A percentile compares a stretch with the other conserved stretches of the same genome.
These are phyloP conservation scores for Catagonus wagneri DNA, from an alignment of 2,113 vertebrate genomes.

Conservation along the genomic window DNA sequence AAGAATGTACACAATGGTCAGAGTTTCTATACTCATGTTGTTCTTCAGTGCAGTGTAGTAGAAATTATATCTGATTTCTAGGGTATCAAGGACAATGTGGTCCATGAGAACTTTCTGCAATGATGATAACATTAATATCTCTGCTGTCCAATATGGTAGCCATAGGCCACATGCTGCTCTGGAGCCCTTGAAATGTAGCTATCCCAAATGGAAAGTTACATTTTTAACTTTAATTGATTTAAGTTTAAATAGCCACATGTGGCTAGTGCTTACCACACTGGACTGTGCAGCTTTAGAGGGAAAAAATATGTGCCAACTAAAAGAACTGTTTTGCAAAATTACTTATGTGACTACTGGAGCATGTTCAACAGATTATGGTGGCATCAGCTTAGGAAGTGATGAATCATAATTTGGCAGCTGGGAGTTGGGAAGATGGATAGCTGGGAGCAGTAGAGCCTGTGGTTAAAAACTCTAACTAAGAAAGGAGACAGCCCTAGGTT, in stretches of 20 bases:
- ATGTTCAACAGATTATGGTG: background rate
- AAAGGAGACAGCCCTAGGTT: background rate
- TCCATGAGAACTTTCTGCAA: background rate
- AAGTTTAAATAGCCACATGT: background rate
- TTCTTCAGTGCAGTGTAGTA: background rate
- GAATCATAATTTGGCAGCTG: background rate
- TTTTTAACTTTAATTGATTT: constrained; percentile 1
- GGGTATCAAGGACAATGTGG: background rate
- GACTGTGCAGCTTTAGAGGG: background rate
- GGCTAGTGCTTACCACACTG: background rate
- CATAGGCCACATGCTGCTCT: background rate
- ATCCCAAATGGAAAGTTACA: background rate
- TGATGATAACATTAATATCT: background rate
- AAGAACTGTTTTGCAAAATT: background rate
- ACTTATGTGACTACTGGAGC: background rate
- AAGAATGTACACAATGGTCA: background rate
- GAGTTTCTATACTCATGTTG: background rate
- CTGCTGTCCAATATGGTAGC: background rate
- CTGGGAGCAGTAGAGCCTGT: background rate
- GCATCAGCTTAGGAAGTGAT: background rate
- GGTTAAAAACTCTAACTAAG: background rate
- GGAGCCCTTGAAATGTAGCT: background rate
- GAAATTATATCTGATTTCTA: background rate
- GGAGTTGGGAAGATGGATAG: background rate
- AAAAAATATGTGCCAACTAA: background rate